Evolutionary conservation across 37 sponge, comb jelly and placozoan genomes (phyloP).

Genomic region (Oopsacas minuta): DNA sequence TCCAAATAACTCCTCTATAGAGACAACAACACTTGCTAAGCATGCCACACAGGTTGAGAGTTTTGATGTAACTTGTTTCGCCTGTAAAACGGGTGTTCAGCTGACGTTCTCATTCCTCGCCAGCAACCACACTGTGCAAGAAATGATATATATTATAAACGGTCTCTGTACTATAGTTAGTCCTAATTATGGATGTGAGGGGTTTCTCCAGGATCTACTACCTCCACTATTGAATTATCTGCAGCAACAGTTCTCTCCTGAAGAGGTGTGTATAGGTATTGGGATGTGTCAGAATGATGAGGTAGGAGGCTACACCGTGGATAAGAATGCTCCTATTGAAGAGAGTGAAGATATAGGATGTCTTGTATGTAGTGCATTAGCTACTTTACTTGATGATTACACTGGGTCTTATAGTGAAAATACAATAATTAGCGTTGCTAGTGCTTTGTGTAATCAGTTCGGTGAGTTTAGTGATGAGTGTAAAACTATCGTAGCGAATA

Average conservation of each 20-base stretch:
- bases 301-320: not conserved
- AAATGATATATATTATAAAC: not conserved
- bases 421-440: not conserved
- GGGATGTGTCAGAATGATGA: not conserved
- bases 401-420: not conserved
- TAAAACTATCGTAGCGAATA: not conserved
- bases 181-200: not conserved
- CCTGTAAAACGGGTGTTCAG: not conserved
- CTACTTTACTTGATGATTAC: not conserved
- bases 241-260: not conserved
- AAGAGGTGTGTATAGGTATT: not conserved
- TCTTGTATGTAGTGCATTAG: not conserved
- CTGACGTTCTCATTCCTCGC: not conserved
- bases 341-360: not conserved
- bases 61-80: not conserved
- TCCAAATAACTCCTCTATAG: not conserved
- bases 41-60: not conserved
- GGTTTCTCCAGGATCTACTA: not conserved
- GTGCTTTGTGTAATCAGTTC: not conserved
- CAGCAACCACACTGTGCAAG: not conserved
- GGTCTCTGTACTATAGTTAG: not conserved
- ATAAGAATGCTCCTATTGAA: not conserved
- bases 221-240: not conserved
- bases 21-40: not conserved
- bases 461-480: not conserved